Evolutionary conservation across 2,797 vertebrate species (phyloP).

Genomic region (Hippocampus kuda): DNA sequence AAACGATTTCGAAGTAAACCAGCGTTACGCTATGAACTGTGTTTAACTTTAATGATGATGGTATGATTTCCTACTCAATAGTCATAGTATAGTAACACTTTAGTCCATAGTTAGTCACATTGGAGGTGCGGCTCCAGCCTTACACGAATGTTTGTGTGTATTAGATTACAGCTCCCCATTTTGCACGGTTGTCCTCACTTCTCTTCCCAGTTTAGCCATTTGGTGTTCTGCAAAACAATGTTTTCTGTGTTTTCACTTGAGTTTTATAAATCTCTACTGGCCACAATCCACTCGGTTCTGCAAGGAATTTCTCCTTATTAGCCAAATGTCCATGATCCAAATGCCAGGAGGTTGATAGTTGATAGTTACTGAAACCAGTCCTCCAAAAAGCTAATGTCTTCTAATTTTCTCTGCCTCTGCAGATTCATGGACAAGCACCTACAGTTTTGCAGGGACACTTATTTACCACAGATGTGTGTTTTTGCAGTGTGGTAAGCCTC

Average conservation of each 20-base stretch:
- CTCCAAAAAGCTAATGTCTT: conserved; percentile 46
- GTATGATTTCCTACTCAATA: not conserved
- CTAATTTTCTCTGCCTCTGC: conserved; percentile 36
- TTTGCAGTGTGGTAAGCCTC: conserved; percentile 79
- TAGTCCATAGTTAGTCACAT: not conserved
- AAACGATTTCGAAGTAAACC: too few relatives aligned
- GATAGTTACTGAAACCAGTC: conserved; percentile 17
- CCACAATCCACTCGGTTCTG: conserved; percentile 41
- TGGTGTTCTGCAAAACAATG: conserved; percentile 39
- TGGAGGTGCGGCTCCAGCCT: conserved; percentile 22
- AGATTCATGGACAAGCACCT: conserved; percentile 27
- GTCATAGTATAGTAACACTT: not conserved
- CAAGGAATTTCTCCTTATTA: conserved; percentile 53
- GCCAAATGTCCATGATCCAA: conserved; percentile 25
- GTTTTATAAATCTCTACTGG: conserved; percentile 37
- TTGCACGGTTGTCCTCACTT: conserved; percentile 19
- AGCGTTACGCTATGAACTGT: too few relatives aligned
- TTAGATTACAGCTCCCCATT: conserved; percentile 21
- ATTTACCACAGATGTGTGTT: conserved; percentile 55
- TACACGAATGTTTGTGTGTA: conserved; percentile 23
- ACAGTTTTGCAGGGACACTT: conserved; percentile 34
- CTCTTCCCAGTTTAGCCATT: conserved; percentile 32
- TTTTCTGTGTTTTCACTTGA: conserved; percentile 34
- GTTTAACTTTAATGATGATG: not conserved
- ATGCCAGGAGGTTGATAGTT: conserved; percentile 38